Evolutionary conservation across 1,140 invertebrate species (phyloP).

Genomic region (Nylanderia fulva): DNA sequence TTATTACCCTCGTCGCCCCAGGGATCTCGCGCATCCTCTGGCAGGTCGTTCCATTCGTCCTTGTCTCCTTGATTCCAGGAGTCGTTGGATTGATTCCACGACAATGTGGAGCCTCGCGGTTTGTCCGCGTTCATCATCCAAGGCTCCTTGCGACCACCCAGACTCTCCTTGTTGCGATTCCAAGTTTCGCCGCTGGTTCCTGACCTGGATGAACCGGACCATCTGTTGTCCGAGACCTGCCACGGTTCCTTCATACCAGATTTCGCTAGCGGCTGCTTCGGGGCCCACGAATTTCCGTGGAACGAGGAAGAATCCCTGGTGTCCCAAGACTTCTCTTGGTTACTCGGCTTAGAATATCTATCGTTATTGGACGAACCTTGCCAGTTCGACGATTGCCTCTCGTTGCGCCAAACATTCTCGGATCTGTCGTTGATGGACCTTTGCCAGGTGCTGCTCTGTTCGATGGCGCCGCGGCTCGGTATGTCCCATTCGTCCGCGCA

Average conservation of each 20-base stretch:
- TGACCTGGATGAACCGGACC: slow-evolving; percentile 44
- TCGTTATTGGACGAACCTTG: slow-evolving; percentile 60
- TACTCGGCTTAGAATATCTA: slow-evolving; percentile 56
- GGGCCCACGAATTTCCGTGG: slow-evolving; percentile 65
- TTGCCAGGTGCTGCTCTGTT: slow-evolving; percentile 73
- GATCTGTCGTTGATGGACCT: slow-evolving; percentile 64
- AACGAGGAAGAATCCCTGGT: slow-evolving; percentile 44
- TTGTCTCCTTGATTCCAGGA: slow-evolving; percentile 69
- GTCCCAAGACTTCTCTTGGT: slow-evolving; percentile 57
- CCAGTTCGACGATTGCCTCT: slow-evolving; percentile 64
- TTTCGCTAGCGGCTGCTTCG: slow-evolving; percentile 62
- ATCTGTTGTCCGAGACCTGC: slow-evolving; percentile 58
- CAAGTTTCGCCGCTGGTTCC: slow-evolving; percentile 69
- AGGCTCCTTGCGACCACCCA: slow-evolving; percentile 59
- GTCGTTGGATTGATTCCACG: slow-evolving; percentile 73
- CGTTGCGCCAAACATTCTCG: slow-evolving; percentile 67
- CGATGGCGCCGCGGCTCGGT: slow-evolving; percentile 79
- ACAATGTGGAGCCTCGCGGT: slow-evolving; percentile 41
- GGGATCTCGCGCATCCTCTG: slow-evolving; percentile 84
- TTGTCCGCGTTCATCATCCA: slow-evolving; percentile 68
- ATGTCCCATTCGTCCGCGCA: slow-evolving; percentile 83
- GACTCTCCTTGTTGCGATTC: slow-evolving; percentile 76
- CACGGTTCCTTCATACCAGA: slow-evolving; percentile 64
- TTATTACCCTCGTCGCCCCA: slow-evolving; percentile 81
- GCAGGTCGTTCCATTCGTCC: slow-evolving; percentile 83